phyloP scores from a whole-genome alignment of 2,797 vertebrate species.

The Chaunax sp. region DNA sequence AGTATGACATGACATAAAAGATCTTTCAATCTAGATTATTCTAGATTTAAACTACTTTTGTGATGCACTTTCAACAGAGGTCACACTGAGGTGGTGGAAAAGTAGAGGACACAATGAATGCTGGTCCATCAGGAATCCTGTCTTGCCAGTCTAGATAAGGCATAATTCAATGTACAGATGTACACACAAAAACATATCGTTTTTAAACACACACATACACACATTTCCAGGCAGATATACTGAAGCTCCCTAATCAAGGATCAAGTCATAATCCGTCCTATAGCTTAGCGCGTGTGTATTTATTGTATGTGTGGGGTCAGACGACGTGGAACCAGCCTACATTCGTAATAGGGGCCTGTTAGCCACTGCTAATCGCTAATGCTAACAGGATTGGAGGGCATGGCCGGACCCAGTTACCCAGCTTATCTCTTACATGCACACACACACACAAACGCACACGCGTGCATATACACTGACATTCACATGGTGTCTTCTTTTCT shows the following conservation, averaged over 20 bases:
- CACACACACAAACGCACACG: slow-evolving; percentile 15
- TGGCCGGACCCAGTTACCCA: slow-evolving; percentile 66
- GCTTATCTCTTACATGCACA: slow-evolving; percentile 66
- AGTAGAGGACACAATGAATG: slow-evolving; percentile 9
- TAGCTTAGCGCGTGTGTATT: slow-evolving; percentile 55
- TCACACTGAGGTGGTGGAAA: slow-evolving; percentile 6
- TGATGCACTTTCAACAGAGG: slow-evolving; percentile 17
- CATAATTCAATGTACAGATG: slow-evolving; percentile 12
- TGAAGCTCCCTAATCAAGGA: slow-evolving; percentile 77
- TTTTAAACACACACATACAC: slow-evolving; percentile 30
- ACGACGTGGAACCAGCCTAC: slow-evolving; percentile 60
- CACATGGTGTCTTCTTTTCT: slow-evolving; percentile 53
- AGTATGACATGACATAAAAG: slow-evolving; percentile 34
- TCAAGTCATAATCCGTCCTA: slow-evolving; percentile 77
- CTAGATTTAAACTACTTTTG: neutral
- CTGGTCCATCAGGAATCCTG: slow-evolving; percentile 17
- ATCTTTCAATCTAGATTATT: slow-evolving; percentile 45
- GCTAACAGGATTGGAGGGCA: slow-evolving; percentile 80
- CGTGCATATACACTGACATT: slow-evolving; percentile 6
- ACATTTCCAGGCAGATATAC: slow-evolving; percentile 54
- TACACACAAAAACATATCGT: slow-evolving; percentile 20
- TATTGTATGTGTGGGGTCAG: slow-evolving; percentile 69
- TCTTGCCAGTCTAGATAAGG: slow-evolving; percentile 29
- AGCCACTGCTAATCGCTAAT: slow-evolving; percentile 78
- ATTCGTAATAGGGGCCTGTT: slow-evolving; percentile 74